Conservation (phyloP, 2,888 invertebrate species). For the Acrocera orbiculus region DNA sequence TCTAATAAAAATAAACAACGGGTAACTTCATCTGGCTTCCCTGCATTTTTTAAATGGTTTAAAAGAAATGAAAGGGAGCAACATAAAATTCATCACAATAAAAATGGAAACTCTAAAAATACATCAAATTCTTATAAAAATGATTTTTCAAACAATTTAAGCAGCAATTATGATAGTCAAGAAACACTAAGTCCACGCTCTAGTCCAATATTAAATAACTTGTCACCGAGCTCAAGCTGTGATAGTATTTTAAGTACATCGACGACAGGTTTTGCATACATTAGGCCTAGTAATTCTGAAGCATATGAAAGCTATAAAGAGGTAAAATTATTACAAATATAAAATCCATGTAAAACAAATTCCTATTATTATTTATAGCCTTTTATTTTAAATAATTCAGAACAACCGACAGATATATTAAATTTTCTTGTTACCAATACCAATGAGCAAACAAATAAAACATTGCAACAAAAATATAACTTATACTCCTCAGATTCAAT, state of each 20-base stretch:
- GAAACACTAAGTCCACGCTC: conserved; percentile 13
- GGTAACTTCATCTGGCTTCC: conserved; percentile 8
- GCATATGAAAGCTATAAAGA: conserved; percentile 21
- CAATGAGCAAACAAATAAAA: too few relatives aligned
- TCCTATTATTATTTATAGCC: background rate
- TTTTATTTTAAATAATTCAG: background rate
- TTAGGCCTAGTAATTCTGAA: conserved; percentile 37
- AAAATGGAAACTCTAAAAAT: background rate
- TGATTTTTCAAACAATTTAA: too few relatives aligned
- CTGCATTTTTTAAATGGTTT: conserved; percentile 55
- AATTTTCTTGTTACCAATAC: too few relatives aligned
- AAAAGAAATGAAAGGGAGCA: conserved; percentile 32
- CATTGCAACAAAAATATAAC: too few relatives aligned
- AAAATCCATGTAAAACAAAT: background rate
- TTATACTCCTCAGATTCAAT: too few relatives aligned
- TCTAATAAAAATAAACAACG: conserved; percentile 16
- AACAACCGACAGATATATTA: background rate
- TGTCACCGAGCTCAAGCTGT: conserved; percentile 33
- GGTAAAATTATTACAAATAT: too few relatives aligned
- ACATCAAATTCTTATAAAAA: background rate
- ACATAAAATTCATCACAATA: conserved; percentile 6
- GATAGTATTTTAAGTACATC: conserved; percentile 52
- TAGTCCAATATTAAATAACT: conserved; percentile 9
- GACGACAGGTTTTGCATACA: conserved; percentile 55
- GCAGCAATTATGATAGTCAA: conserved; percentile 12